phyloP scores from a whole-genome alignment of 2,113 vertebrate genomes.

The Axis porcinus region DNA sequence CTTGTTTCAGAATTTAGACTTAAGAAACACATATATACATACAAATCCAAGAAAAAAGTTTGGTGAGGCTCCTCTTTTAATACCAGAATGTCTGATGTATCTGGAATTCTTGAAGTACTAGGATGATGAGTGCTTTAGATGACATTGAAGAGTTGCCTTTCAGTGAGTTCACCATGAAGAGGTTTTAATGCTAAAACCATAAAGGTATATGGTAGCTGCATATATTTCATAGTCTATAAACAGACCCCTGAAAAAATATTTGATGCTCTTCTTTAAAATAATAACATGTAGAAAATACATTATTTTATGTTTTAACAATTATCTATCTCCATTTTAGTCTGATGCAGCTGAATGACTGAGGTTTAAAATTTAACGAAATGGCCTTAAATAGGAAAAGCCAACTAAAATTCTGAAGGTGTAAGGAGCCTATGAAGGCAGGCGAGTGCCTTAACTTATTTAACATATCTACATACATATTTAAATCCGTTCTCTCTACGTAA shows the following conservation, averaged over 20 bases:
- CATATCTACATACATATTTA: conserved; percentile 33
- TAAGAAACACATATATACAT: neutral
- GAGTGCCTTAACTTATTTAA: conserved; percentile 39
- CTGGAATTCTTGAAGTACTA: conserved; percentile 1
- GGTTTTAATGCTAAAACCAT: neutral
- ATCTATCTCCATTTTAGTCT: conserved; percentile 47
- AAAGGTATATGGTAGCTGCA: conserved; percentile 17
- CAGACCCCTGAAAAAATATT: conserved; percentile 44
- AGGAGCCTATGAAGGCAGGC: neutral
- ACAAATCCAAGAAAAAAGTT: conserved; percentile 48
- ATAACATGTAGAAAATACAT: conserved; percentile 40
- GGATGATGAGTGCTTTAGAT: conserved; percentile 7
- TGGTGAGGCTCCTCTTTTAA: conserved; percentile 44
- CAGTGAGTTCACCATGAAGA: conserved; percentile 16
- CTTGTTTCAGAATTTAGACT: conserved; percentile 13
- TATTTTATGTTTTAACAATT: conserved; percentile 46
- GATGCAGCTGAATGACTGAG: conserved; percentile 29
- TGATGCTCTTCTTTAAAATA: conserved; percentile 25
- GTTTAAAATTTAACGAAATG: conserved; percentile 54
- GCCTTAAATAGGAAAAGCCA: conserved; percentile 57
- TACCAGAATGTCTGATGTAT: neutral
- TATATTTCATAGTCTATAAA: conserved; percentile 29
- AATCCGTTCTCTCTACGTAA: conserved; percentile 66
- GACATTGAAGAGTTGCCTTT: conserved; percentile 64
- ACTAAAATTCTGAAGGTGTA: conserved; percentile 51